These are phyloP conservation scores for Eurosta solidaginis DNA, from an alignment of 1,140 invertebrate species.

Conservation along the genomic window DNA sequence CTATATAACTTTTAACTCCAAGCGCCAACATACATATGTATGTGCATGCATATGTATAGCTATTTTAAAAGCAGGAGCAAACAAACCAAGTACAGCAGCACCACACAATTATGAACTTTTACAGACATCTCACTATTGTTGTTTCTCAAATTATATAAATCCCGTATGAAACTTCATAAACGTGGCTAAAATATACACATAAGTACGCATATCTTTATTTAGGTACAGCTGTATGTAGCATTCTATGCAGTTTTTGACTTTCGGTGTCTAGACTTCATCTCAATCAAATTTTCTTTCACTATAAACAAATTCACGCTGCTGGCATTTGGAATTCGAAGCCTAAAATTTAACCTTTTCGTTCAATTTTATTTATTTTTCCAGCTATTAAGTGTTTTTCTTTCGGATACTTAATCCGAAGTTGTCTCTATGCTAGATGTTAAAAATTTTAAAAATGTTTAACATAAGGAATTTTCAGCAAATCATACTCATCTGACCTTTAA, in stretches of 20 bases:
- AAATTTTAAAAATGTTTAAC: too few relatives aligned
- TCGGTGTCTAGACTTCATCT: slow-evolving; percentile 19
- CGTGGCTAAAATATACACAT: not conserved
- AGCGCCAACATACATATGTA: too few relatives aligned
- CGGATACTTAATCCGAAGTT: too few relatives aligned
- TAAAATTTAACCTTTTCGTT: not conserved
- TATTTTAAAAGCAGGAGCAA: not conserved
- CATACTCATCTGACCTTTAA: too few relatives aligned
- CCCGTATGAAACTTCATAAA: too few relatives aligned
- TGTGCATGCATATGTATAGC: not conserved
- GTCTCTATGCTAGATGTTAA: too few relatives aligned
- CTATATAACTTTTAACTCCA: too few relatives aligned
- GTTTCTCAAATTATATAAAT: not conserved
- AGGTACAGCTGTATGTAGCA: not conserved
- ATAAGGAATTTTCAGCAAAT: too few relatives aligned
- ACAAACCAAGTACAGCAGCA: not conserved
- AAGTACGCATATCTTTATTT: not conserved
- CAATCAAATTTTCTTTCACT: slow-evolving; percentile 4
- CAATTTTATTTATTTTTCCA: not conserved
- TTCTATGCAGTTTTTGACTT: not conserved
- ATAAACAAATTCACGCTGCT: slow-evolving; percentile 18
- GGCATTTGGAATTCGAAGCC: not conserved
- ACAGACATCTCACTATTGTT: not conserved
- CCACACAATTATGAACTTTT: not conserved
- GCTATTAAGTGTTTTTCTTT: not conserved